Percentiles rank a stretch among this genome's conserved stretches.
phyloP scores from a whole-genome alignment of 2,888 invertebrate genomes.

The Chloroclysta siterata region DNA sequence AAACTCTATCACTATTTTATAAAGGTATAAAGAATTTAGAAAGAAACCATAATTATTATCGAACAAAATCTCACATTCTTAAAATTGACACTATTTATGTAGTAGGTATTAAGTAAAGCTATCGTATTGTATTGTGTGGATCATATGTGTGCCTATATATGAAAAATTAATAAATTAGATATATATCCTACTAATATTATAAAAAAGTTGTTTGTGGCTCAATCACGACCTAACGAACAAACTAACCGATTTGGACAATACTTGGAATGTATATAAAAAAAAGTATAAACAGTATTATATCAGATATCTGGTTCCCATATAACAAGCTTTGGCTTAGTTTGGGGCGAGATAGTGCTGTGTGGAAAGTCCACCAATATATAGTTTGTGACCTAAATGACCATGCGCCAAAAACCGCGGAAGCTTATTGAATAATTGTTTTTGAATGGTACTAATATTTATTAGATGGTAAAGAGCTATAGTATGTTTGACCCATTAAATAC shows the following conservation, averaged over 20 bases:
- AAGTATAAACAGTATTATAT: no score
- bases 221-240: not conserved
- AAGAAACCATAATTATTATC: no score
- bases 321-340: no score
- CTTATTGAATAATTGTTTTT: not conserved
- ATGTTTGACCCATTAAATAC: conserved; percentile 6
- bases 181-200: not conserved
- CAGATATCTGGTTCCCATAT: no score
- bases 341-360: no score
- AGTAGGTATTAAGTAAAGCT: not conserved
- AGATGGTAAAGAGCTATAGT: not conserved
- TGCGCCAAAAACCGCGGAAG: no score
- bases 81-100: not conserved
- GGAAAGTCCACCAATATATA: no score
- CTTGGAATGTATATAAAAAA: no score
- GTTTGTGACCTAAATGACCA: no score
- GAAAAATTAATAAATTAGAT: not conserved
- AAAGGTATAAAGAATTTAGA: no score
- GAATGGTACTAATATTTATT: not conserved
- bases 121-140: conserved; percentile 3
- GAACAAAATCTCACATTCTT: not conserved
- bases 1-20: not conserved
- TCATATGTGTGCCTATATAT: conserved; percentile 4
- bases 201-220: not conserved
- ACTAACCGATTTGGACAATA: not conserved